Evolutionary conservation across 2,113 vertebrate species (phyloP).

Genomic region (Phoenicopterus ruber): DNA sequence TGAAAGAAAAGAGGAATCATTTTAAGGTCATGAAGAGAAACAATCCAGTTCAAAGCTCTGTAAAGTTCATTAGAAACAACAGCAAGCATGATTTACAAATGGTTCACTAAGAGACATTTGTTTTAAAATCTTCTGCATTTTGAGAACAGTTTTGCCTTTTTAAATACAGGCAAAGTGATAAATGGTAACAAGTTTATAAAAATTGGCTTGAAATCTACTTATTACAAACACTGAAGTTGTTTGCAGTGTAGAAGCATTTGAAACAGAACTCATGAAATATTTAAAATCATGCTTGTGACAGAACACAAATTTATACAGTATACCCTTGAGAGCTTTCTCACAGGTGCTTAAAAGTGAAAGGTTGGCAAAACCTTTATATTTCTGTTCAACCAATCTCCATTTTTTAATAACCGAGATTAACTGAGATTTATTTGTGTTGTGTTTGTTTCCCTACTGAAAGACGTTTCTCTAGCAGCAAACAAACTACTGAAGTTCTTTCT

Average conservation of each 20-base stretch:
- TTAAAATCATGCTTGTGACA: background rate
- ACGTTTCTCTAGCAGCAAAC: background rate
- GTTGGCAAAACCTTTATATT: background rate
- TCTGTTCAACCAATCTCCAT: background rate
- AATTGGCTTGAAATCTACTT: background rate
- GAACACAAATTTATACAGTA: background rate
- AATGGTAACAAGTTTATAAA: background rate
- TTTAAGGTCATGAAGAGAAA: background rate
- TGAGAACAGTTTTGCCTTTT: background rate
- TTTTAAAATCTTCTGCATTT: background rate
- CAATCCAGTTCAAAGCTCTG: background rate
- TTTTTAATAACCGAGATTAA: conserved; percentile 4
- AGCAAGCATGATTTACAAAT: background rate
- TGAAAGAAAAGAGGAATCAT: background rate
- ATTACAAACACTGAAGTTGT: background rate
- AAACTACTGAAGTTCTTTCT: background rate
- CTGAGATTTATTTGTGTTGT: background rate
- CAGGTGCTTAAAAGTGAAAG: background rate
- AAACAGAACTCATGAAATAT: background rate
- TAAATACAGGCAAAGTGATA: background rate
- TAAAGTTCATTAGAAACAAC: background rate
- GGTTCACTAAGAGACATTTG: background rate
- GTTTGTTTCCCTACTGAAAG: background rate
- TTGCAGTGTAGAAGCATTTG: background rate
- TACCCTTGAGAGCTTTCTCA: background rate